These are phyloP conservation scores for Menura novaehollandiae DNA, from an alignment of 2,113 vertebrate species.

Conservation along the genomic window DNA sequence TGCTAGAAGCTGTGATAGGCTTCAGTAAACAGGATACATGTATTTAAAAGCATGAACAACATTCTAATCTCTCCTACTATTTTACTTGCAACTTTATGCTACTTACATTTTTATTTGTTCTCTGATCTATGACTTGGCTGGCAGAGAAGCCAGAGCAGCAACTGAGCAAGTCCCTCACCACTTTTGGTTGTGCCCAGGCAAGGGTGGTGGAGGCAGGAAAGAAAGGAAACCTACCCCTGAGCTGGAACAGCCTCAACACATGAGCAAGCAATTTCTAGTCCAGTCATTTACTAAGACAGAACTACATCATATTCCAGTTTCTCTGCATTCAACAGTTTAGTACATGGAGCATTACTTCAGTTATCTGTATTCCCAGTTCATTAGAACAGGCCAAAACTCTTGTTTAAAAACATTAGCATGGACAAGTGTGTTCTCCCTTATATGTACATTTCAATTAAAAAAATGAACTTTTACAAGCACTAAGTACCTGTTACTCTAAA, in stretches of 20 bases:
- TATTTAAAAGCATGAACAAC: not conserved
- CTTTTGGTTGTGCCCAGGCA: not conserved
- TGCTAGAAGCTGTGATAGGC: not conserved
- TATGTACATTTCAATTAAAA: not conserved
- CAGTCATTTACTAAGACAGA: not conserved
- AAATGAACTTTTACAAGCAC: not conserved
- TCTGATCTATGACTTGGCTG: not conserved
- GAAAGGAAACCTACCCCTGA: not conserved
- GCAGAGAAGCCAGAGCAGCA: not conserved
- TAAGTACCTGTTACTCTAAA: not conserved
- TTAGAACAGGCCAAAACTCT: not conserved
- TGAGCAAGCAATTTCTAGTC: not conserved
- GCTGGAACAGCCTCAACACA: not conserved
- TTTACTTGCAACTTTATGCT: not conserved
- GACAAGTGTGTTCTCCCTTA: not conserved
- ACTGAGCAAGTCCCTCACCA: rapidly evolving
- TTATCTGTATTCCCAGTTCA: not conserved
- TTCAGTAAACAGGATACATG: not conserved
- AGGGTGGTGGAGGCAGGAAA: not conserved
- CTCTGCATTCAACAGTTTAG: not conserved
- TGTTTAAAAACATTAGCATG: not conserved
- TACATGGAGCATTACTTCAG: not conserved
- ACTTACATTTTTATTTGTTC: not conserved
- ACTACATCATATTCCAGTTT: not conserved
- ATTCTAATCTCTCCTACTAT: not conserved